A percentile compares a stretch with the other conserved stretches of the same genome.
These are phyloP conservation scores for Manis javanica DNA, from an alignment of 2,797 vertebrate genomes.

Conservation along the genomic window DNA sequence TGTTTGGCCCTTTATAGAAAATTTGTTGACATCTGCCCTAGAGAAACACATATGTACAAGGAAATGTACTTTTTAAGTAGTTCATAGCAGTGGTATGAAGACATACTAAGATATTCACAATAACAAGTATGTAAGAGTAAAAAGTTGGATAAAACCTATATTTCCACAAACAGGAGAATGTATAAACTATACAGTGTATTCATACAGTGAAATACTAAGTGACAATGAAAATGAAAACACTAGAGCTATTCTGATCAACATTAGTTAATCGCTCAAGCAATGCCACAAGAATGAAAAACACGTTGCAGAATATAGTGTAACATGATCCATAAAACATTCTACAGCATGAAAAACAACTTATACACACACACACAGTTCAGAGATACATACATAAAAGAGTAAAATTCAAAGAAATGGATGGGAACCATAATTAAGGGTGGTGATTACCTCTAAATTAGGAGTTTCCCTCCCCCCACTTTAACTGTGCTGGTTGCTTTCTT, in stretches of 20 bases:
- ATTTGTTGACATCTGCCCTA: background rate
- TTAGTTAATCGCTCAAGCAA: background rate
- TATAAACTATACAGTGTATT: background rate
- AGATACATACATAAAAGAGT: background rate
- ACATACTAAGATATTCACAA: background rate
- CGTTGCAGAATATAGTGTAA: background rate
- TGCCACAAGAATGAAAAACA: background rate
- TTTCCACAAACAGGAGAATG: background rate
- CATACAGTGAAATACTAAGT: background rate
- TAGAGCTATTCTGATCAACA: background rate
- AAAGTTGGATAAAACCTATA: background rate
- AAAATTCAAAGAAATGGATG: background rate
- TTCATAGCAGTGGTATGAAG: background rate
- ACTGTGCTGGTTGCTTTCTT: background rate
- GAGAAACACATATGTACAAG: background rate
- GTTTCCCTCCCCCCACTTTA: background rate
- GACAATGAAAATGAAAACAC: conserved; percentile 15
- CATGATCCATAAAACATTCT: background rate
- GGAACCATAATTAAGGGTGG: background rate
- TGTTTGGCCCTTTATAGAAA: conserved; percentile 6
- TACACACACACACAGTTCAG: background rate
- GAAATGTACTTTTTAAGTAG: background rate
- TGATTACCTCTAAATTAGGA: background rate
- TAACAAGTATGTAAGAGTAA: background rate
- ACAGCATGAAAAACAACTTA: background rate